Conservation (phyloP, 2,888 invertebrate species). For the Caenorhabditis uteleia region DNA sequence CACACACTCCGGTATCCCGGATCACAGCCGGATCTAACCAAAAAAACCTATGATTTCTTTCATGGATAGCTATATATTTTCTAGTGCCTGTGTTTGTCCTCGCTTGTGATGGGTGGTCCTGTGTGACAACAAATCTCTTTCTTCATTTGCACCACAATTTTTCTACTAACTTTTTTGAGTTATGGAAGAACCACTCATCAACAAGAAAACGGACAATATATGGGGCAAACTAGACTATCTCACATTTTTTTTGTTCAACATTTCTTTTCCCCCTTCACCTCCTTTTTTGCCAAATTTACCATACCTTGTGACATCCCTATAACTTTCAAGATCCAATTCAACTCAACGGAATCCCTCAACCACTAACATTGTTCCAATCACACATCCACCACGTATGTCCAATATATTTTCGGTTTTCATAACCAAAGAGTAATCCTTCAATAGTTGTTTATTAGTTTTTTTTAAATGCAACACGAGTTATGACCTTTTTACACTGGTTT, state of each 20-base stretch:
- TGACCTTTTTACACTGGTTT: too few species aligned
- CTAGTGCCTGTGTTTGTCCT: conserved; percentile 42
- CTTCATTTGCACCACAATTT: conserved; percentile 10
- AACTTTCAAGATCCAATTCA: conserved; percentile 44
- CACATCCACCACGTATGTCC: conserved; percentile 35
- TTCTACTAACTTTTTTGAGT: conserved; percentile 1
- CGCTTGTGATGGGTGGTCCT: conserved; percentile 42
- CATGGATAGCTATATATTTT: conserved; percentile 31
- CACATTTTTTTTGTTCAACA: neutral
- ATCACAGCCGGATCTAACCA: conserved; percentile 2
- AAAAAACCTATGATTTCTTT: conserved; percentile 2
- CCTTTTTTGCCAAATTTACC: conserved; percentile 2
- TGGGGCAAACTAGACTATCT: neutral
- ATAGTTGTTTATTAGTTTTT: too few species aligned
- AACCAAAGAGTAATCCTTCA: too few species aligned
- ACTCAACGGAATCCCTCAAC: conserved; percentile 49
- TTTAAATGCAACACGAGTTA: too few species aligned
- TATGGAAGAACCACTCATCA: too few species aligned
- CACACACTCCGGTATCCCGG: neutral
- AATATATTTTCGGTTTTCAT: neutral
- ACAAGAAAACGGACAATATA: too few species aligned
- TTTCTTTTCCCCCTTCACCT: too few species aligned
- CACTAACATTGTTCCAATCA: conserved; percentile 37
- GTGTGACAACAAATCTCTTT: conserved; percentile 36
- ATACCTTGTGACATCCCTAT: neutral